A percentile compares a stretch with the other conserved stretches of the same genome.
Evolutionary conservation across 2,888 invertebrate species (phyloP).

Genomic region (Bombyx huttoni): DNA sequence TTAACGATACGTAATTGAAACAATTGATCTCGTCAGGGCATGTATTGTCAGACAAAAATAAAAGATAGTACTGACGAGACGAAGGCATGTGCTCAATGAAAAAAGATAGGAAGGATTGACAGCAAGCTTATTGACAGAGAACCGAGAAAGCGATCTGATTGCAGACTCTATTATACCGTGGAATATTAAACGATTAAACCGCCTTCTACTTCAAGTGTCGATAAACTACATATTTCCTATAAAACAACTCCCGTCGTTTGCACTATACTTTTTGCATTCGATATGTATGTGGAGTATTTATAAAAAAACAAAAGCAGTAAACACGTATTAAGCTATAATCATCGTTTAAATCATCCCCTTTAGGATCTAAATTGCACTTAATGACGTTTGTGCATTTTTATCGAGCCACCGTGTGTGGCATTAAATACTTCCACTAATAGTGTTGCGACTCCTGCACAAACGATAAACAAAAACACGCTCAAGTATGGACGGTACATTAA

Average conservation of each 20-base stretch:
- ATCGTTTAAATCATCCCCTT: neutral
- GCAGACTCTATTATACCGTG: neutral
- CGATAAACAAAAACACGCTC: conserved; percentile 51
- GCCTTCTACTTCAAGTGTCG: neutral
- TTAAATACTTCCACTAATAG: conserved; percentile 41
- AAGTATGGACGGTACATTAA: conserved; percentile 57
- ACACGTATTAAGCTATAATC: conserved; percentile 2
- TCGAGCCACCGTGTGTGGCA: conserved; percentile 37
- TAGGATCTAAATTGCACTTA: neutral
- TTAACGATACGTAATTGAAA: conserved; percentile 18
- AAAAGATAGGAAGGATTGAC: conserved; percentile 14
- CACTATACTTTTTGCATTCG: too few relatives aligned
- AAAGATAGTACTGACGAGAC: conserved; percentile 9
- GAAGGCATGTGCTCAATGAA: conserved; percentile 9
- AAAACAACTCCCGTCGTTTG: neutral
- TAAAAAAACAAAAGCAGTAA: neutral
- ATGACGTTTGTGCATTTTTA: conserved; percentile 8
- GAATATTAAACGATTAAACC: neutral
- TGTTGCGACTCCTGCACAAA: conserved; percentile 32
- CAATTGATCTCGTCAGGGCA: conserved; percentile 13
- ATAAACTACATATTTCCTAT: too few relatives aligned
- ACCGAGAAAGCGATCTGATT: neutral
- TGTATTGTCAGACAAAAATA: conserved; percentile 13
- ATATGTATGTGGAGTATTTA: neutral
- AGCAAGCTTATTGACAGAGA: conserved; percentile 6